phyloP scores from a whole-genome alignment of 1,140 invertebrate genomes.

The Apolygus lucorum region DNA sequence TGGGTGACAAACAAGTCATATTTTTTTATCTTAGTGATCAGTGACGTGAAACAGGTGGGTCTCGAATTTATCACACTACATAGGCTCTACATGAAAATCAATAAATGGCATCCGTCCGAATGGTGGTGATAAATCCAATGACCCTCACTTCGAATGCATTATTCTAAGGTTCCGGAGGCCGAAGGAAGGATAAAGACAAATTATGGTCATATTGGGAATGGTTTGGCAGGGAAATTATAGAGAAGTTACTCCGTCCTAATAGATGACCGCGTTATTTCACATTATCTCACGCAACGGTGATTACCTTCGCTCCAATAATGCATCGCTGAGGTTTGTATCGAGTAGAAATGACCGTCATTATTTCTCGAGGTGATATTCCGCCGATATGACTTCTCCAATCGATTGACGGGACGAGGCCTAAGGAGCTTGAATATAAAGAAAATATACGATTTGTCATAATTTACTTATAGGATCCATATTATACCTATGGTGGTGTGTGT shows the following conservation, averaged over 20 bases:
- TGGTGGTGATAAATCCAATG: too few species aligned
- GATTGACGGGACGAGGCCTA: too few species aligned
- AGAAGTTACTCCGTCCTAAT: constrained; percentile 1
- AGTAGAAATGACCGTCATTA: not conserved
- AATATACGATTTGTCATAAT: too few species aligned
- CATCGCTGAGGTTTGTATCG: constrained; percentile 2
- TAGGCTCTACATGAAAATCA: too few species aligned
- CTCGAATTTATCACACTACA: too few species aligned
- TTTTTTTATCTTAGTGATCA: too few species aligned
- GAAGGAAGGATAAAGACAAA: constrained; percentile 2
- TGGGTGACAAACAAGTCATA: too few species aligned
- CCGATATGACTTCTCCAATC: too few species aligned
- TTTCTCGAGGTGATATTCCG: constrained; percentile 9
- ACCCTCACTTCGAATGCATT: not conserved
- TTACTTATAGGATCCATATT: too few species aligned
- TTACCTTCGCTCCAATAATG: constrained; percentile 5
- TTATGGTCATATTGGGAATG: constrained; percentile 7
- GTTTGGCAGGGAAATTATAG: constrained; percentile 2
- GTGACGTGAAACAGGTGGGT: too few species aligned
- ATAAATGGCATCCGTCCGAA: not conserved
- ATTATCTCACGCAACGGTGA: constrained; percentile 13
- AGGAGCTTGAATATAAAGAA: too few species aligned
- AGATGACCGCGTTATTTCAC: constrained; percentile 15
- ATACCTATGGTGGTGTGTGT: too few species aligned
- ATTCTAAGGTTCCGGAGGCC: not conserved